phyloP scores from a whole-genome alignment of 2,888 invertebrate genomes.

The Lithophane ornitopus region DNA sequence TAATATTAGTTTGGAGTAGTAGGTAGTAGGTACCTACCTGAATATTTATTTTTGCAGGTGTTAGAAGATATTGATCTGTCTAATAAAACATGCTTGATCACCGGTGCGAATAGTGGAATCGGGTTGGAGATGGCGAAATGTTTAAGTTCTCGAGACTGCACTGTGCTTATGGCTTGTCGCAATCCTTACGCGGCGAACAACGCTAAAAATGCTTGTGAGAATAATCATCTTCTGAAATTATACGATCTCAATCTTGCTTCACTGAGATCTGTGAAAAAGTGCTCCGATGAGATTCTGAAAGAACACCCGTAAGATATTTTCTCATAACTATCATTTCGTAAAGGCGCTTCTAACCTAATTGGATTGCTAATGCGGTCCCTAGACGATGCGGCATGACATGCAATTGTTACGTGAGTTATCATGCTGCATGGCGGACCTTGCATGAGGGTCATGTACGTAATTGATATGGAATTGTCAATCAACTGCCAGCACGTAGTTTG shows the following conservation, averaged over 20 bases:
- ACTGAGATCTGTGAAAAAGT: constrained; percentile 81
- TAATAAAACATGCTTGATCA: constrained; percentile 95
- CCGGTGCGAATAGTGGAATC: constrained; percentile 98
- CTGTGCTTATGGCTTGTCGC: constrained; percentile 96
- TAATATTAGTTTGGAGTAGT: not conserved
- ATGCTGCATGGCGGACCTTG: too few relatives aligned
- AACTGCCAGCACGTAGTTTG: too few relatives aligned
- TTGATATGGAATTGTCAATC: too few relatives aligned
- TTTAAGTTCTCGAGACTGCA: constrained; percentile 95
- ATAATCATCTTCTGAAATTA: constrained; percentile 70
- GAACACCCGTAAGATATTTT: constrained; percentile 37
- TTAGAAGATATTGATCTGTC: constrained; percentile 95
- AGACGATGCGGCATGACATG: too few relatives aligned
- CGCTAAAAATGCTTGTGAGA: constrained; percentile 73
- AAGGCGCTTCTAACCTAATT: too few relatives aligned
- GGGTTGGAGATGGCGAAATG: constrained; percentile 97
- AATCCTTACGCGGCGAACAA: constrained; percentile 91
- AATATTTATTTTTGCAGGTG: constrained; percentile 83
- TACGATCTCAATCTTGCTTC: constrained; percentile 84
- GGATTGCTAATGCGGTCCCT: too few relatives aligned
- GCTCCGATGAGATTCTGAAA: constrained; percentile 75
- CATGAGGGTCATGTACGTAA: too few relatives aligned
- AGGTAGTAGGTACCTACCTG: not conserved
- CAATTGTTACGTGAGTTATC: too few relatives aligned
- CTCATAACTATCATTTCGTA: not conserved